Conservation (phyloP, 2,888 invertebrate genomes). For the Chloroclystis v-ata region DNA sequence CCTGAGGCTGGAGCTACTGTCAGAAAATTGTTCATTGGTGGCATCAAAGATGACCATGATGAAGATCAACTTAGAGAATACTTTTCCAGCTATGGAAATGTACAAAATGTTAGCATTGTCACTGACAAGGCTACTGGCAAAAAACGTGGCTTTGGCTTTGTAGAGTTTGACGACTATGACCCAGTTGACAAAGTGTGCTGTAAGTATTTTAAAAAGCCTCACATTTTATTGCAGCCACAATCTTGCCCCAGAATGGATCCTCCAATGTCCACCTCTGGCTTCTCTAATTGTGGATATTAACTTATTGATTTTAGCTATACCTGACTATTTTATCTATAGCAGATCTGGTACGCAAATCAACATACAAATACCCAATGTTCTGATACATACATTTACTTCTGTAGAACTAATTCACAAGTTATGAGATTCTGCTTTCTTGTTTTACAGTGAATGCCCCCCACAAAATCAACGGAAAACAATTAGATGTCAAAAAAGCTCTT, state of each 20-base stretch:
- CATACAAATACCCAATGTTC: slow-evolving; percentile 37
- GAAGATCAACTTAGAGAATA: slow-evolving; percentile 93
- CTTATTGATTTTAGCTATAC: slow-evolving; percentile 72
- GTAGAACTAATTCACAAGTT: too few relatives aligned
- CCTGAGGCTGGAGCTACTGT: slow-evolving; percentile 96
- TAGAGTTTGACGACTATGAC: slow-evolving; percentile 98
- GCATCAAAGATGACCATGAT: slow-evolving; percentile 94
- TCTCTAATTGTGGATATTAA: slow-evolving; percentile 73
- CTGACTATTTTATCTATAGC: slow-evolving; percentile 46
- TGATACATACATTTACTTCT: background rate
- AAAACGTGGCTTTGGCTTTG: slow-evolving; percentile 96
- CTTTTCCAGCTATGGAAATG: slow-evolving; percentile 89
- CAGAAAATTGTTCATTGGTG: slow-evolving; percentile 96
- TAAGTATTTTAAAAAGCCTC: slow-evolving; percentile 74
- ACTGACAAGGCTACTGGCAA: slow-evolving; percentile 95
- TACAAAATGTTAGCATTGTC: slow-evolving; percentile 91
- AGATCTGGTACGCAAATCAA: slow-evolving; percentile 73
- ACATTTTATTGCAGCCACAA: slow-evolving; percentile 46
- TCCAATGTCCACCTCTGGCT: slow-evolving; percentile 65
- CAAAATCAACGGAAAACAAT: slow-evolving; percentile 89
- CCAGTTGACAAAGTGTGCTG: slow-evolving; percentile 97
- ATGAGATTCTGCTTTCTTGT: background rate
- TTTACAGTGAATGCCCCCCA: slow-evolving; percentile 88
- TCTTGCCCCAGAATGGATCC: slow-evolving; percentile 72
- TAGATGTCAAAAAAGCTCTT: slow-evolving; percentile 96